phyloP scores from a whole-genome alignment of 2,113 vertebrate genomes.

The Cardinalis cardinalis region DNA sequence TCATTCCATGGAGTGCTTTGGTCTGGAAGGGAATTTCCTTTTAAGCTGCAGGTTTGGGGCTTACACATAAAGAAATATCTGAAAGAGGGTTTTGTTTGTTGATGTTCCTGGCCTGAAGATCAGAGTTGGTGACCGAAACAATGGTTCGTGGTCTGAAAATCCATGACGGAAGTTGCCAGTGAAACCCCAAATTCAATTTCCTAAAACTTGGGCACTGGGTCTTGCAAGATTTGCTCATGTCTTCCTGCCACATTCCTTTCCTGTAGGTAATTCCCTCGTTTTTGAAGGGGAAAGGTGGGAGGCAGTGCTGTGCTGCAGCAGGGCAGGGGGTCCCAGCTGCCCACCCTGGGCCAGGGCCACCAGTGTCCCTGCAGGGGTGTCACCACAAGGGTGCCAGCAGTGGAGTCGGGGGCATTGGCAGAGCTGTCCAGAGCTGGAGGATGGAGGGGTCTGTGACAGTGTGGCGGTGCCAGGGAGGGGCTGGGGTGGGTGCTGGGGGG shows the following conservation, averaged over 20 bases:
- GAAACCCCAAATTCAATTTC: background rate
- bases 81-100: background rate
- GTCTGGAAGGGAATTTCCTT: background rate
- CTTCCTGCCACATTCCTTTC: background rate
- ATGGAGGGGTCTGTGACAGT: background rate
- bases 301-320: rapidly evolving
- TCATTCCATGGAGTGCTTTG: rapidly evolving
- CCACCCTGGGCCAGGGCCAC: rapidly evolving
- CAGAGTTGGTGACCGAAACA: background rate
- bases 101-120: background rate
- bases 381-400: background rate
- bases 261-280: background rate
- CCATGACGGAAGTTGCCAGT: rapidly evolving
- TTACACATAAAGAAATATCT: background rate
- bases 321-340: rapidly evolving
- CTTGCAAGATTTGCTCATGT: rapidly evolving
- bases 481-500: rapidly evolving
- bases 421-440: rapidly evolving
- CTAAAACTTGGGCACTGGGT: rapidly evolving
- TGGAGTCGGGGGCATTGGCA: rapidly evolving
- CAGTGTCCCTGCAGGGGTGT: background rate
- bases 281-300: background rate
- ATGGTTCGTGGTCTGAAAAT: background rate
- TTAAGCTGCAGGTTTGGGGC: background rate
- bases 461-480: background rate